These are phyloP conservation scores for Anniella stebbinsi DNA, from an alignment of 2,797 vertebrate genomes.

Conservation along the genomic window DNA sequence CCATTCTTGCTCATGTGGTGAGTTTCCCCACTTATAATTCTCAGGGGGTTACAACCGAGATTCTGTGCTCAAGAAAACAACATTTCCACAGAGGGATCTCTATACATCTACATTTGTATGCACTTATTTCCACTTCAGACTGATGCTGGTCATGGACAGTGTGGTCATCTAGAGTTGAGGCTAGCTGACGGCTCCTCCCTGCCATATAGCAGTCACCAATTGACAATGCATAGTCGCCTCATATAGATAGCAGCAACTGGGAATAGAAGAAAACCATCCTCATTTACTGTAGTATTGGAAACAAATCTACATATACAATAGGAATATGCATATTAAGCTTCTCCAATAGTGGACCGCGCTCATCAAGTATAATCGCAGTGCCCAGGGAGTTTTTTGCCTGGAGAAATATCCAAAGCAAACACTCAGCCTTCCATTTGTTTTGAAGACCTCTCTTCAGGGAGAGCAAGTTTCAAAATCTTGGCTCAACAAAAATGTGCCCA, in stretches of 20 bases:
- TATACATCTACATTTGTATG: not conserved
- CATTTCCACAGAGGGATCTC: not conserved
- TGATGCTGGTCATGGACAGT: not conserved
- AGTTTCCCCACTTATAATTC: not conserved
- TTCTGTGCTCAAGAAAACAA: not conserved
- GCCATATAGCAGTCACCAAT: not conserved
- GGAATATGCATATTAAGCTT: not conserved
- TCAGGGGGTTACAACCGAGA: too few species aligned
- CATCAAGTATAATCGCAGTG: not conserved
- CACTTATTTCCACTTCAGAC: not conserved
- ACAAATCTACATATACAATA: not conserved
- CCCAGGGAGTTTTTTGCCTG: not conserved
- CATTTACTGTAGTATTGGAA: not conserved
- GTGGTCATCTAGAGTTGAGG: not conserved
- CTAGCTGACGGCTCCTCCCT: not conserved
- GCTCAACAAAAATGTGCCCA: constrained; percentile 17
- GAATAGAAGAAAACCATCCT: not conserved
- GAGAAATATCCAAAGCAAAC: not conserved
- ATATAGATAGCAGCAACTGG: not conserved
- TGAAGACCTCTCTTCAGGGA: constrained; percentile 54
- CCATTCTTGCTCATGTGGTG: too few species aligned
- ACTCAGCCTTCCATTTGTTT: constrained; percentile 21
- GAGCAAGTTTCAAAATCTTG: constrained; percentile 38
- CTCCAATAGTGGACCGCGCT: not conserved
- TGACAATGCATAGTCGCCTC: not conserved